Evolutionary conservation across 1,140 invertebrate species (phyloP).

Genomic region (Mesaphorura yosii): DNA sequence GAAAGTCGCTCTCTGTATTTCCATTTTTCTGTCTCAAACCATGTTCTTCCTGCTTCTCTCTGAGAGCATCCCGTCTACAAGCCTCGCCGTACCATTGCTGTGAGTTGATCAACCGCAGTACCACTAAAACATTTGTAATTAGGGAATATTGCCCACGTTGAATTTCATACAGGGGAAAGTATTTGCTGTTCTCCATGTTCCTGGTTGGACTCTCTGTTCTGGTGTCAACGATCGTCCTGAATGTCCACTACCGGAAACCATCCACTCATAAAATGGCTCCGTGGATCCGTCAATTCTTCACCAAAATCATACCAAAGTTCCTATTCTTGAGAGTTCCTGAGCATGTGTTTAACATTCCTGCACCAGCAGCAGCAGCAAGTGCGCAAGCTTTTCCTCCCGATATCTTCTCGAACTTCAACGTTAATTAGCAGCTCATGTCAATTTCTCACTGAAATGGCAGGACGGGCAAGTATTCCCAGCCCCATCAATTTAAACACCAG

Average conservation of each 20-base stretch:
- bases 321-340: slow-evolving; percentile 59
- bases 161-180: no score
- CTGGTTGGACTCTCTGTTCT: slow-evolving; percentile 91
- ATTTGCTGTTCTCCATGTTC: slow-evolving; percentile 97
- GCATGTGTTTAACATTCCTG: slow-evolving; percentile 24
- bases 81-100: slow-evolving; percentile 84
- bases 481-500: slow-evolving; percentile 2
- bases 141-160: no score
- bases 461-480: slow-evolving; percentile 20
- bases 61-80: slow-evolving; percentile 97
- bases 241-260: slow-evolving; percentile 98
- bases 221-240: slow-evolving; percentile 93
- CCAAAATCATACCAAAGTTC: slow-evolving; percentile 66
- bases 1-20: slow-evolving; percentile 96
- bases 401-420: background rate
- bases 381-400: background rate
- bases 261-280: slow-evolving; percentile 93
- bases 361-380: background rate
- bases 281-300: slow-evolving; percentile 80
- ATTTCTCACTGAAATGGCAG: slow-evolving; percentile 9
- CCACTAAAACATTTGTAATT: no score
- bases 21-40: slow-evolving; percentile 94
- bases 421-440: background rate
- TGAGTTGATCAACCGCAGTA: no score
- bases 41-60: slow-evolving; percentile 98